phyloP scores from a whole-genome alignment of 2,797 vertebrate genomes.

The Myotis findleyi region DNA sequence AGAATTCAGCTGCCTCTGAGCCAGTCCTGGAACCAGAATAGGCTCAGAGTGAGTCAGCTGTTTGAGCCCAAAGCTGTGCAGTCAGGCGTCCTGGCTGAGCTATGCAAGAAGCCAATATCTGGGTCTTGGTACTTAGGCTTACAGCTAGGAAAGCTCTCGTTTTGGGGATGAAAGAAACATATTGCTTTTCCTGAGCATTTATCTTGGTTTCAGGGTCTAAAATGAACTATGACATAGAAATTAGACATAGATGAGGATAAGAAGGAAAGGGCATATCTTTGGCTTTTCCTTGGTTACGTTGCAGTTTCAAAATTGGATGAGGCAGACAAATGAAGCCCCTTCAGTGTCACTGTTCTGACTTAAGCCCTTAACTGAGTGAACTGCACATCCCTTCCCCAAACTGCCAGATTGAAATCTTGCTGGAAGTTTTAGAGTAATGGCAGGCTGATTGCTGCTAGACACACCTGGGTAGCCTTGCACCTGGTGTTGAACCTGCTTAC shows the following conservation, averaged over 20 bases:
- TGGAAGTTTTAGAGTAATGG: constrained; percentile 17
- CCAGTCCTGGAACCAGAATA: constrained; percentile 55
- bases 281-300: constrained; percentile 42
- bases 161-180: constrained; percentile 27
- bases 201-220: constrained; percentile 30
- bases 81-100: constrained; percentile 41
- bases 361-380: constrained; percentile 3
- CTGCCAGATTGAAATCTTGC: constrained; percentile 41
- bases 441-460: background rate
- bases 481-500: constrained; percentile 39
- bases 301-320: constrained; percentile 44
- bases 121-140: background rate
- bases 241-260: background rate
- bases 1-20: constrained; percentile 65
- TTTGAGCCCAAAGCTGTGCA: constrained; percentile 60
- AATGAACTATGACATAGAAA: constrained; percentile 29
- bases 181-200: constrained; percentile 37
- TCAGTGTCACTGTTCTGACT: background rate
- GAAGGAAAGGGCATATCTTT: constrained; percentile 35
- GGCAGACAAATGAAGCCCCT: background rate
- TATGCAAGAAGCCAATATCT: background rate
- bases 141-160: constrained; percentile 33
- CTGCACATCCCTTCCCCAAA: constrained; percentile 5
- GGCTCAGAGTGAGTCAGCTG: constrained; percentile 66
- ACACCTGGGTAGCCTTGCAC: background rate